Percentiles rank a stretch among this genome's conserved stretches.
Evolutionary conservation across 2,113 vertebrate species (phyloP).

Genomic region (Propithecus coquereli): DNA sequence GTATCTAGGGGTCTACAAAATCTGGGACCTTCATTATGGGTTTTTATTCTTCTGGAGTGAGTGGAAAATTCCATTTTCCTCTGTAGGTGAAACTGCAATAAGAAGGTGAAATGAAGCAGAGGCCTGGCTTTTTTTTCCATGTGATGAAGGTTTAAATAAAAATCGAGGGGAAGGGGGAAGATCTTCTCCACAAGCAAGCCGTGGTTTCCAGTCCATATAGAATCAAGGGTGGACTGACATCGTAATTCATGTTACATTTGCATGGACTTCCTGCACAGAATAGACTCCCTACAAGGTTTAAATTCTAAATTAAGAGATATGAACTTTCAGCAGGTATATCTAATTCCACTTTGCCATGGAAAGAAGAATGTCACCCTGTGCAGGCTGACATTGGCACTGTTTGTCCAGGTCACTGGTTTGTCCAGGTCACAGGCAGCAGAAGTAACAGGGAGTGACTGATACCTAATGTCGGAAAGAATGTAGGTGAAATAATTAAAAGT

Average conservation of each 20-base stretch:
- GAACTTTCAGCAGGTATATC: neutral
- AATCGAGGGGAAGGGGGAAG: rapidly evolving
- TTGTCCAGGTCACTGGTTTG: neutral
- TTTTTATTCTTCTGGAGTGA: neutral
- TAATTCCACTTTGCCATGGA: neutral
- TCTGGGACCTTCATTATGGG: neutral
- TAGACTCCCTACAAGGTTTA: neutral
- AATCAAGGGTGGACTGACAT: neutral
- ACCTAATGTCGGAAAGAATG: neutral
- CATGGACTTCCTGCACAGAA: neutral
- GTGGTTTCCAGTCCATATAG: neutral
- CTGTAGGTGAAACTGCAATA: neutral
- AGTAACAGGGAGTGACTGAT: neutral
- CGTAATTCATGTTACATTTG: neutral
- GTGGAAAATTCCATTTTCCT: neutral
- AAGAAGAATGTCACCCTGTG: neutral
- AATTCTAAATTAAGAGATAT: neutral
- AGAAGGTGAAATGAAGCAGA: neutral
- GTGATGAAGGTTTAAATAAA: neutral
- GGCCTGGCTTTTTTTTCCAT: neutral
- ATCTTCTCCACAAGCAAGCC: neutral
- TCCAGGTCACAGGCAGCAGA: neutral
- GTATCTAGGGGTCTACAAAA: neutral
- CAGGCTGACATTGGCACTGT: neutral
- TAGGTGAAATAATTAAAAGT: neutral